Evolutionary conservation across 2,113 vertebrate genomes (phyloP).

Genomic region (Gracilinanus agilis): DNA sequence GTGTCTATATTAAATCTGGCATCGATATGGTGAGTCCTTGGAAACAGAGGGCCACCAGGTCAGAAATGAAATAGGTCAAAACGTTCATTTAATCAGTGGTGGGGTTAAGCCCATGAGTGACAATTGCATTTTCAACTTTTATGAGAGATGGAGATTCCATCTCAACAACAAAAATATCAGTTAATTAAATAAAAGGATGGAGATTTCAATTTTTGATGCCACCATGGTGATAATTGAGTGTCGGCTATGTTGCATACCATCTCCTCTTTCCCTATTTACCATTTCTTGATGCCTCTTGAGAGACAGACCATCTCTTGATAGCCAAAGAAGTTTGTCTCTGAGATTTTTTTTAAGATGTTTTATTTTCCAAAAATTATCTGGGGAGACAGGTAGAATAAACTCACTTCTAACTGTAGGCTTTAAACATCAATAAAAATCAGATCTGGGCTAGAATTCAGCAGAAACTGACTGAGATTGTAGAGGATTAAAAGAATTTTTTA

Average conservation of each 20-base stretch:
- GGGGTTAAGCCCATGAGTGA: too few relatives aligned
- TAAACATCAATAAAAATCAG: constrained; percentile 42
- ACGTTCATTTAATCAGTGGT: not conserved
- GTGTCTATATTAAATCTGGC: too few relatives aligned
- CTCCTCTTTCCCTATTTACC: not conserved
- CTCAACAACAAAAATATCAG: too few relatives aligned
- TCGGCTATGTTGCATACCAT: not conserved
- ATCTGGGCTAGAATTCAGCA: constrained; percentile 25
- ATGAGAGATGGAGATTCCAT: not conserved
- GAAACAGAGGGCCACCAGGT: not conserved
- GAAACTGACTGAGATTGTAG: constrained; percentile 49
- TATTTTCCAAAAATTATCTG: constrained; percentile 42
- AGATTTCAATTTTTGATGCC: not conserved
- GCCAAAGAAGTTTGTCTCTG: not conserved
- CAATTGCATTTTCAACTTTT: not conserved
- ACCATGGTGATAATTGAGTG: not conserved
- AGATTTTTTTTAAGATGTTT: not conserved
- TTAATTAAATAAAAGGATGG: too few relatives aligned
- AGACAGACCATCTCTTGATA: not conserved
- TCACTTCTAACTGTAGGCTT: constrained; percentile 49
- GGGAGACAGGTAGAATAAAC: constrained; percentile 49
- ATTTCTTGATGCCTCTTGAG: not conserved
- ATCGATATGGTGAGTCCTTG: too few relatives aligned
- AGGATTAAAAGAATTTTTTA: constrained; percentile 44
- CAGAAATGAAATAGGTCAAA: not conserved